Evolutionary conservation across 2,797 vertebrate species (phyloP).

Genomic region (Tokudaia muenninki): DNA sequence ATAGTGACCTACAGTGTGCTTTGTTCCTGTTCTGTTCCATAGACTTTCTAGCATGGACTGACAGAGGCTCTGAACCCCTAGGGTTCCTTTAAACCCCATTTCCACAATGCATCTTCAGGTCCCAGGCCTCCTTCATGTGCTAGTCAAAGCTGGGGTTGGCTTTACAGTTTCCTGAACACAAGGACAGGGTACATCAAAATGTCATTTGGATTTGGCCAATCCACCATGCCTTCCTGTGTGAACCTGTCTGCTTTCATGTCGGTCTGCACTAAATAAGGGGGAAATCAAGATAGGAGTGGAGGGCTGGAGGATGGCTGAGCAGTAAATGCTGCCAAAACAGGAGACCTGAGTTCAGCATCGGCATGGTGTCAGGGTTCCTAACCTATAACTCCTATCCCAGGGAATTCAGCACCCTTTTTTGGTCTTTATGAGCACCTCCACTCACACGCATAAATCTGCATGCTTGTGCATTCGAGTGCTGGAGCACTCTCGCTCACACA

Average conservation of each 20-base stretch:
- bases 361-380: neutral
- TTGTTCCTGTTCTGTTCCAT: neutral
- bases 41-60: neutral
- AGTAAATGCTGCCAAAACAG: neutral
- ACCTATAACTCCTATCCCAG: neutral
- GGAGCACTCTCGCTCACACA: no score
- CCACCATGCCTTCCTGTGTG: neutral
- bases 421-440: neutral
- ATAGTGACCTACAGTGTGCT: neutral
- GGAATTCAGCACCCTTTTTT: neutral
- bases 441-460: no score
- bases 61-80: no score
- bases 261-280: neutral
- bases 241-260: neutral
- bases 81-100: neutral
- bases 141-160: constrained; percentile 1
- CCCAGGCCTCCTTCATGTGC: neutral
- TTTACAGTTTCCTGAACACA: constrained; percentile 60
- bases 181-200: neutral
- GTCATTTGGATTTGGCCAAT: neutral
- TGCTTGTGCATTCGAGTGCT: no score
- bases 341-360: neutral
- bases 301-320: neutral
- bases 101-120: neutral
- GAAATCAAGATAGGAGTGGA: constrained; percentile 17